These are phyloP conservation scores for Drosophila azteca DNA, from an alignment of 1,140 invertebrate genomes.

Conservation along the genomic window DNA sequence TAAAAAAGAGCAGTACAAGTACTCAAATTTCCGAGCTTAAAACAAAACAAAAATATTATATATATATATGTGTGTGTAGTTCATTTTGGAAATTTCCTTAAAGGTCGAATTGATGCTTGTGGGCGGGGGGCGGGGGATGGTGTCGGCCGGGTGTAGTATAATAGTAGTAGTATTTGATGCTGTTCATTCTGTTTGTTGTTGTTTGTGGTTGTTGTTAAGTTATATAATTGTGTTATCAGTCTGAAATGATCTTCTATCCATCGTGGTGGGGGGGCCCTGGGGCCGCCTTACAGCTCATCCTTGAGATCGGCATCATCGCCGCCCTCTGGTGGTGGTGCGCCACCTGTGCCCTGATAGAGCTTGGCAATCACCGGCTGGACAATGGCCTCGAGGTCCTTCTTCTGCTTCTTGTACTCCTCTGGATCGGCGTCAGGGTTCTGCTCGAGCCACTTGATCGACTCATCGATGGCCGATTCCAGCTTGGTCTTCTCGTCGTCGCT, in stretches of 20 bases:
- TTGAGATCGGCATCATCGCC: constrained; percentile 90
- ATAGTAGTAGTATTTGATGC: constrained; percentile 16
- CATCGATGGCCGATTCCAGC: constrained; percentile 97
- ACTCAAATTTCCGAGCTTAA: constrained; percentile 40
- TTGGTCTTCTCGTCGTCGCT: constrained; percentile 96
- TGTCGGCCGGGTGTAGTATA: constrained; percentile 8
- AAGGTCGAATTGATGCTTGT: constrained; percentile 26
- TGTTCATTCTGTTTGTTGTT: constrained; percentile 15
- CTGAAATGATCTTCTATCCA: constrained; percentile 64
- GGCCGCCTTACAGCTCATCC: constrained; percentile 91
- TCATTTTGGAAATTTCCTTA: constrained; percentile 25
- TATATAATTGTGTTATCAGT: constrained; percentile 66
- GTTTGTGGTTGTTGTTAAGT: constrained; percentile 37
- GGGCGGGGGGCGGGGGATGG: constrained; percentile 11
- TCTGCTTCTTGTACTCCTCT: constrained; percentile 97
- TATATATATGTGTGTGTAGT: constrained; percentile 6
- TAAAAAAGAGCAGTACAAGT: constrained; percentile 23
- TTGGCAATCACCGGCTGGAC: constrained; percentile 99
- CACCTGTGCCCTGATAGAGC: constrained; percentile 93
- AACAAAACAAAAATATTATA: constrained; percentile 13
- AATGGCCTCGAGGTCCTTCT: constrained; percentile 97
- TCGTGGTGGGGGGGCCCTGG: background rate
- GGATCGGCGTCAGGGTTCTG: constrained; percentile 96
- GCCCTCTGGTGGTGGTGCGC: constrained; percentile 87
- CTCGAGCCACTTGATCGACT: constrained; percentile 99